These are phyloP conservation scores for Cacajao melanocephalus DNA, from an alignment of 2,797 vertebrate species.

Conservation along the genomic window DNA sequence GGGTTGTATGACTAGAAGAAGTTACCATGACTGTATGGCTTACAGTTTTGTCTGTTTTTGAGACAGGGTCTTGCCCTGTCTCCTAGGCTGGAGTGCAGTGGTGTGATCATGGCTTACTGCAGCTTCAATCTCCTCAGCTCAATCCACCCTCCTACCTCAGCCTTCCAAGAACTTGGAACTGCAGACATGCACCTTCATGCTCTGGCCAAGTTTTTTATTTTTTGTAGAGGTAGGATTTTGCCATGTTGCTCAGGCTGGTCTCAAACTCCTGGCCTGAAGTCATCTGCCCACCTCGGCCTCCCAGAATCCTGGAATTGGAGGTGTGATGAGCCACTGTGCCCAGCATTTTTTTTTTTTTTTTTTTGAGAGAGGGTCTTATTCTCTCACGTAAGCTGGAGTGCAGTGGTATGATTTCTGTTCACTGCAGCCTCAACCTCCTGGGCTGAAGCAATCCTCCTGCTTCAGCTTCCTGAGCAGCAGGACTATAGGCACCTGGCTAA, in stretches of 20 bases:
- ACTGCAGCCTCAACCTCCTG: background rate
- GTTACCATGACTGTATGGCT: background rate
- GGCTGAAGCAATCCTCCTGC: background rate
- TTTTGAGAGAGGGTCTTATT: background rate
- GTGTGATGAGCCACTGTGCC: background rate
- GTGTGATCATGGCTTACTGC: background rate
- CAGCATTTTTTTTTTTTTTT: too few species aligned
- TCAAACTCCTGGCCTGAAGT: background rate
- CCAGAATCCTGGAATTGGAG: background rate
- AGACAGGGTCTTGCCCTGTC: background rate
- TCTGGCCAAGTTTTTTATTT: background rate
- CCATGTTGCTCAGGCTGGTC: background rate
- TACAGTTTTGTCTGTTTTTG: background rate
- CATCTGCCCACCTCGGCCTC: background rate
- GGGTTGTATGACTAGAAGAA: background rate
- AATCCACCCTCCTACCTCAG: background rate
- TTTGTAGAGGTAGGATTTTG: background rate
- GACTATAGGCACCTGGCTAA: background rate
- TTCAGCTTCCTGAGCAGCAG: background rate
- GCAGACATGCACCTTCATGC: background rate
- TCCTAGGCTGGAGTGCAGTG: background rate
- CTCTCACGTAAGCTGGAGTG: background rate
- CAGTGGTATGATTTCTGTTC: background rate
- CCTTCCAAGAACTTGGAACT: background rate
- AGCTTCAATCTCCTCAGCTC: background rate